Conservation (phyloP, 2,888 invertebrate species). For the Galeopsomyia nigrocyanea region DNA sequence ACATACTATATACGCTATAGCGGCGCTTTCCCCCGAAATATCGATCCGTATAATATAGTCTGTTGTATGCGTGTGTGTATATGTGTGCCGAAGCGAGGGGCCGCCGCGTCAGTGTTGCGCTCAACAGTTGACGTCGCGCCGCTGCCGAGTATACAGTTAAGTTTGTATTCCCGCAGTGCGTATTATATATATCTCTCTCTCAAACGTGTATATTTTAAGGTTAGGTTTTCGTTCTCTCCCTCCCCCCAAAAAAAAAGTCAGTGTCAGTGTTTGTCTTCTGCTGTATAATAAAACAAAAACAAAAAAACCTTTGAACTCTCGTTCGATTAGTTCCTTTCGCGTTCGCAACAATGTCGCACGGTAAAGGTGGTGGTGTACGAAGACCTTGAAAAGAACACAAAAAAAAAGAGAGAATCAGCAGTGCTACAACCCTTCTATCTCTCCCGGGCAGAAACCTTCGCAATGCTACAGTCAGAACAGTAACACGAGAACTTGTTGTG, state of each 20-base stretch:
- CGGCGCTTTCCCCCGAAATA: too few relatives aligned
- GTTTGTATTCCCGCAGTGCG: neutral
- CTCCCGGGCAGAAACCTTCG: too few relatives aligned
- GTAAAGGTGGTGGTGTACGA: too few relatives aligned
- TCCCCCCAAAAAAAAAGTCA: neutral
- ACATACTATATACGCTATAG: too few relatives aligned
- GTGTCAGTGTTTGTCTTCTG: neutral
- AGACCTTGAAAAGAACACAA: too few relatives aligned
- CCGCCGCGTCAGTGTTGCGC: slow-evolving; percentile 1
- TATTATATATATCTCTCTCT: neutral
- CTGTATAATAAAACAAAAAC: neutral
- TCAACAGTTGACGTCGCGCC: slow-evolving; percentile 44
- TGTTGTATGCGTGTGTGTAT: neutral
- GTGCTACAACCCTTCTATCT: too few relatives aligned
- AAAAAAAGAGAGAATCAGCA: too few relatives aligned
- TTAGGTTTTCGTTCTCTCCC: slow-evolving; percentile 21
- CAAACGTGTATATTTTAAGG: neutral
- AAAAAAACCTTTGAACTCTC: slow-evolving; percentile 18
- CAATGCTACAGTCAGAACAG: too few relatives aligned
- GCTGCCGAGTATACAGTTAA: slow-evolving; percentile 4
- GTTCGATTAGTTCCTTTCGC: too few relatives aligned
- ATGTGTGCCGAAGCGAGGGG: neutral
- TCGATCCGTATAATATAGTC: too few relatives aligned
- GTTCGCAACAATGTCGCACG: too few relatives aligned
- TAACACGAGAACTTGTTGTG: too few relatives aligned